These are phyloP conservation scores for Parnassius orleans DNA, from an alignment of 2,888 invertebrate genomes.

Conservation along the genomic window DNA sequence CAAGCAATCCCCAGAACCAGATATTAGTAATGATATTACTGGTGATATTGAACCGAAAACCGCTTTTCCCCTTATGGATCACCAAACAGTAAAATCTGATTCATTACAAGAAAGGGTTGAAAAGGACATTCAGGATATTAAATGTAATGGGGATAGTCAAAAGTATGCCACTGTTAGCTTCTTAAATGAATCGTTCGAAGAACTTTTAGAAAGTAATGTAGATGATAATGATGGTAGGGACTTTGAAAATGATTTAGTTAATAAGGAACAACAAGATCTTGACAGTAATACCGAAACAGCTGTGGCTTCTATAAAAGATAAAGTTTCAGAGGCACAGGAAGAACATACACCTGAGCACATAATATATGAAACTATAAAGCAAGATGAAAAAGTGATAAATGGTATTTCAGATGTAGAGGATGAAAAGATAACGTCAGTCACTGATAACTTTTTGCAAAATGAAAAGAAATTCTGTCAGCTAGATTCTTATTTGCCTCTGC, in stretches of 20 bases:
- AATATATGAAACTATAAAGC: conserved; percentile 19
- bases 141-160: conserved; percentile 57
- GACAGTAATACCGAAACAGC: conserved; percentile 27
- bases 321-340: conserved; percentile 30
- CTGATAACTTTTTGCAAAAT: conserved; percentile 70
- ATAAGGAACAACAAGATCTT: conserved; percentile 37
- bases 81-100: conserved; percentile 13
- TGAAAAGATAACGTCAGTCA: conserved; percentile 49
- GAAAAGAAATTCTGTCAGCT: conserved; percentile 73
- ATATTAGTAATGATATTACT: conserved; percentile 2
- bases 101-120: conserved; percentile 30
- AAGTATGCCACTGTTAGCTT: conserved; percentile 66
- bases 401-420: conserved; percentile 34
- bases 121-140: conserved; percentile 31
- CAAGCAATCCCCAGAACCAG: background rate
- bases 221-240: conserved; percentile 62
- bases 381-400: conserved; percentile 33
- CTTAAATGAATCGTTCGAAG: conserved; percentile 67
- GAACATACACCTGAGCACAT: conserved; percentile 23
- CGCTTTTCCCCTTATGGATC: background rate
- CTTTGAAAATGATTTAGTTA: conserved; percentile 34
- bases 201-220: conserved; percentile 71
- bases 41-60: background rate
- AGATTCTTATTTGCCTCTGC: conserved; percentile 59
- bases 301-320: conserved; percentile 33